Evolutionary conservation across 2,113 vertebrate species (phyloP).

Genomic region (Phocoena phocoena): DNA sequence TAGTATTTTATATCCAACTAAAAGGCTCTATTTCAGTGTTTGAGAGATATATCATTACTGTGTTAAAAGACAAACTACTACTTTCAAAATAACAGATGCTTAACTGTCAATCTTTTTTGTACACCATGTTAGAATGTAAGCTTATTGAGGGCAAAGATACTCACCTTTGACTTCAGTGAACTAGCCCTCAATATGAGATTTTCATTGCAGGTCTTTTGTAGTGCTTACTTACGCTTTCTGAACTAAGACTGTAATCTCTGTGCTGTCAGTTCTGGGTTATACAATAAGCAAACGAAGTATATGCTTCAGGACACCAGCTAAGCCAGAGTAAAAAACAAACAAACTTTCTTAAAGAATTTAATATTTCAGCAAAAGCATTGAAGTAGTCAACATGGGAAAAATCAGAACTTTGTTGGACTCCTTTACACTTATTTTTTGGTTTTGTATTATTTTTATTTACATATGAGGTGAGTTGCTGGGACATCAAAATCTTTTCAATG

Average conservation of each 20-base stretch:
- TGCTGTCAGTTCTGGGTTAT: conserved; percentile 21
- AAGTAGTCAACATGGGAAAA: conserved; percentile 13
- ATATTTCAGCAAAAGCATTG: conserved; percentile 35
- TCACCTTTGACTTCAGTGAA: not conserved
- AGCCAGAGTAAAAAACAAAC: not conserved
- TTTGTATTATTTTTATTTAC: conserved; percentile 39
- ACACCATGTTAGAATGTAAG: not conserved
- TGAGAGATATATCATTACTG: not conserved
- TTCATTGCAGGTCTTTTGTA: not conserved
- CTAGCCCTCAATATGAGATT: conserved; percentile 18
- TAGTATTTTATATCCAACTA: conserved; percentile 48
- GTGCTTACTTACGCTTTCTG: not conserved
- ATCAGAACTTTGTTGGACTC: not conserved
- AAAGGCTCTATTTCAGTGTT: conserved; percentile 27
- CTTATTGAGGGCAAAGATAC: not conserved
- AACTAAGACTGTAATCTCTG: conserved; percentile 31
- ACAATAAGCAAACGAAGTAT: not conserved
- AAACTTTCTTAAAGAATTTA: not conserved
- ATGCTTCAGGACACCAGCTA: not conserved
- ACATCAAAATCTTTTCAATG: conserved; percentile 35
- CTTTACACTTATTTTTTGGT: not conserved
- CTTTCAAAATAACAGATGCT: not conserved
- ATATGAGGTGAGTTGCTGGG: not conserved
- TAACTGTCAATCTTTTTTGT: conserved; percentile 25
- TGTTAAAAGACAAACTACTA: conserved; percentile 52